Base-by-base conservation (phyloP, 2,113 vertebrate genomes). In the Campylomormyrus tamandua region DNA sequence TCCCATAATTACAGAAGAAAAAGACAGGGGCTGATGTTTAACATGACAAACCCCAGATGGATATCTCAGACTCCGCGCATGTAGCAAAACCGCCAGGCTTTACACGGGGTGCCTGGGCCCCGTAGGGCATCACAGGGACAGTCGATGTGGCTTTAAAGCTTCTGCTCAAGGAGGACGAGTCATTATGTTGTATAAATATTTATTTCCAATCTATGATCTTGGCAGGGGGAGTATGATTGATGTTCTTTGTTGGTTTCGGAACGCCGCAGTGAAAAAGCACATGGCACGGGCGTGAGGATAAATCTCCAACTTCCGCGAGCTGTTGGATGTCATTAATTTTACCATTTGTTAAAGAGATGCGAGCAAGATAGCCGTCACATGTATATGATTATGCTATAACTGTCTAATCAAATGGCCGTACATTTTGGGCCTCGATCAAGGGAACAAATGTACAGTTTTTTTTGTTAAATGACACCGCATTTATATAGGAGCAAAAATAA, bases 21-120 rank as follows among this genome's bases (percentile, higher is more conserved):
- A 91, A 95, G 94, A 95, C 94, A 94, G 92, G 92, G 94, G 93
- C 94, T 91, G 93, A 95, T 95, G 95, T 96, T 95, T 95, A 95
- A 95, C 94, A 96, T 96, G 95, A 96, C 95, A 95, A 96, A 96
- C 93, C 95, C 95, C 94, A 96, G 96, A 96, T 96, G 95, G 92
- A 95, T 96, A 94, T 95, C 95, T 94, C 91, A 88, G 93, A 90
- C 92, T 92, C 39, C n/a, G 52, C 90, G 56, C 88, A 90, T 88
- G 87, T 83, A 88, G 52, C 50, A 13, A 58, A 90, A 90, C 74
- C 90, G 8, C 90, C 52, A 21, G 42, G 87, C 87, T 88, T 88
- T 35, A 50, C 48, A 49, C 10, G 85, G 62, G 89, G 45, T 90
- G 66, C 85, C 39, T 19, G 50, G 84, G 62, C 31, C 53, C 49